Conservation (phyloP, 2,797 vertebrate genomes). For the Mus minutoides region DNA sequence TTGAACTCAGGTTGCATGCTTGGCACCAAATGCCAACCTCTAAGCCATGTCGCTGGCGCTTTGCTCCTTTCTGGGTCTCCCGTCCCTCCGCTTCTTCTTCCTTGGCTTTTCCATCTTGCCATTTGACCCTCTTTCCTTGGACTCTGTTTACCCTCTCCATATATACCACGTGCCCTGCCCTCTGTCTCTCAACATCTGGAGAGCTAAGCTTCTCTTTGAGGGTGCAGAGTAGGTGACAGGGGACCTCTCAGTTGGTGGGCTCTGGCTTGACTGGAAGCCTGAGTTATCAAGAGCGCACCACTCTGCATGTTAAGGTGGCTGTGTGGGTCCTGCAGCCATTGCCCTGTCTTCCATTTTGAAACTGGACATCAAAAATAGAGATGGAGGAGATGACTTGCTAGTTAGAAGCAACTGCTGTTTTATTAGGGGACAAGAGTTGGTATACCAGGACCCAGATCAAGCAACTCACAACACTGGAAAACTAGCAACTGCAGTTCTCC, state of each 20-base stretch:
- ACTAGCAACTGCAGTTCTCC: not conserved
- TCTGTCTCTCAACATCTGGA: not conserved
- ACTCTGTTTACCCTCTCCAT: not conserved
- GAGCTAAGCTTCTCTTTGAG: not conserved
- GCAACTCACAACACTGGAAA: not conserved
- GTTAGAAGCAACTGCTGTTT: not conserved
- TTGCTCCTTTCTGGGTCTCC: not conserved
- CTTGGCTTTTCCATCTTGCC: constrained; percentile 31
- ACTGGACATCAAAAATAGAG: constrained; percentile 34
- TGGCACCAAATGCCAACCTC: not conserved
- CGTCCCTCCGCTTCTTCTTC: not conserved
- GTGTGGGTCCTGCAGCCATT: accelerated
- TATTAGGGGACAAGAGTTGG: not conserved
- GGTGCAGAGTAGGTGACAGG: not conserved
- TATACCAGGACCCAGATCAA: not conserved
- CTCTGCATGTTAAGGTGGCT: not conserved
- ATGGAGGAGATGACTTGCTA: not conserved
- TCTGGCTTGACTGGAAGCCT: not conserved
- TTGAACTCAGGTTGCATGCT: not conserved
- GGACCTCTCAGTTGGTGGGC: not conserved
- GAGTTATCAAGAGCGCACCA: not conserved
- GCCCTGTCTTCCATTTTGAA: constrained; percentile 12
- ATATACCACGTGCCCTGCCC: not conserved
- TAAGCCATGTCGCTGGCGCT: not conserved
- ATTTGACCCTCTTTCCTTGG: not conserved